Conservation (phyloP, 2,888 invertebrate species). For the Limnephilus rhombicus region DNA sequence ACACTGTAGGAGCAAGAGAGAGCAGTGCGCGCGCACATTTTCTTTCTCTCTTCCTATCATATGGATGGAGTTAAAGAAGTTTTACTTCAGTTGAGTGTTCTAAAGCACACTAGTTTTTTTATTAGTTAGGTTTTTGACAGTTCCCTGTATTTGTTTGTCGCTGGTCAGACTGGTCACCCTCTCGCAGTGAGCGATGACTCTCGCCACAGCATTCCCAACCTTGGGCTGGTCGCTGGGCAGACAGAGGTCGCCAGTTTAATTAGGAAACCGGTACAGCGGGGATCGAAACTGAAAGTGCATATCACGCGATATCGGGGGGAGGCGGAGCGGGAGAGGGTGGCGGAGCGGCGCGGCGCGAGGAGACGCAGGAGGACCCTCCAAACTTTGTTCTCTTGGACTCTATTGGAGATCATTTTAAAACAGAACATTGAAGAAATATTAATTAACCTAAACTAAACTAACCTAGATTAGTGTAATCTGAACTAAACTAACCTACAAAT, state of each 20-base stretch:
- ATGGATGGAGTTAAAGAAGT: too few species aligned
- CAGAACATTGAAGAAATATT: not conserved
- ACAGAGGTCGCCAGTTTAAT: conserved; percentile 60
- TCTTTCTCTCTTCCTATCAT: too few species aligned
- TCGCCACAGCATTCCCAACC: conserved; percentile 52
- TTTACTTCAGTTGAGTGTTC: too few species aligned
- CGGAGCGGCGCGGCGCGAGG: not conserved
- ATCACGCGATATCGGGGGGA: conserved; percentile 7
- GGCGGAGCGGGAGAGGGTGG: too few species aligned
- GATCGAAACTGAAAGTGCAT: conserved; percentile 56
- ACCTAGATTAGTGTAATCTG: too few species aligned
- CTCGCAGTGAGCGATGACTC: conserved; percentile 45
- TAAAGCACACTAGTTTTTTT: too few species aligned
- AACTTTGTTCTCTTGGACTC: not conserved
- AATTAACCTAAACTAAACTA: too few species aligned
- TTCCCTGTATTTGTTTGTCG: not conserved
- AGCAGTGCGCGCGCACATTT: too few species aligned
- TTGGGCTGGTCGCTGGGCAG: conserved; percentile 56
- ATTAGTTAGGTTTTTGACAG: too few species aligned
- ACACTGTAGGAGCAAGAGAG: too few species aligned
- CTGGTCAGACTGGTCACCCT: not conserved
- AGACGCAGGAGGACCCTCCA: not conserved
- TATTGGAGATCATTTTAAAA: not conserved
- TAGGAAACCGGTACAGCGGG: conserved; percentile 46
- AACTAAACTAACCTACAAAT: too few species aligned